Base-by-base conservation (phyloP, 1,140 invertebrate species). In the Aphidius ervi region DNA sequence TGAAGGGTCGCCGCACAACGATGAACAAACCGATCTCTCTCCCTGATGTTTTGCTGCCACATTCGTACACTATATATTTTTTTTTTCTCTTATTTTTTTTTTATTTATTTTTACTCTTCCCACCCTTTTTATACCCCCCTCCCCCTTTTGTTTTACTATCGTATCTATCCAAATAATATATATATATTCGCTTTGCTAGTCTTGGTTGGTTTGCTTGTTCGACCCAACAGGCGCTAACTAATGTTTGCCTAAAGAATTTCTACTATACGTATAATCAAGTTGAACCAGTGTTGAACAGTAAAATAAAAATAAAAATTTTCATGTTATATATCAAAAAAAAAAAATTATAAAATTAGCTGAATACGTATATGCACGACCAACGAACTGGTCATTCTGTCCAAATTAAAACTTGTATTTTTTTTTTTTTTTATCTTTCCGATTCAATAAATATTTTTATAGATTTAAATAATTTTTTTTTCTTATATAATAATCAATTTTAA, bases 181-280 rank as follows among this genome's bases (percentile, higher is more conserved):
- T 31, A 31, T 31, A 31, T 31, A 31, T 31, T 16, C 16, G 16
- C 16, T 16, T 16, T 16, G 16, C 16, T 16, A 31, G 23, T 31
- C 23, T 31, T 31, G 23, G 23, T 31, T 31, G 23, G 23, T 31
- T 31, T 31, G 23, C 23, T 31, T 31, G 23, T 31, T 68, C 60
- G 50, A 58, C 2, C 59, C 69, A 67, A 61, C 52, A 65, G 64
- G 63, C 65, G 69, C 78, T 80, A 80, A 80, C 77, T 80, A 80
- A 78, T 79, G 77, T 80, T 80, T 80, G 74, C 73, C 67, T 70
- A 76, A 77, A 76, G 73, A 79, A 78, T 76, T 70, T 71, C 41
- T 50, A 42, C 68, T 67, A 4, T 31, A 68, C 67, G 70, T 68
- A 77, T 78, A 78, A 79, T 79, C 72, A 69, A 73, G 72, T 77